phyloP scores from a whole-genome alignment of 1,140 invertebrate species.

The Cephus cinctus region DNA sequence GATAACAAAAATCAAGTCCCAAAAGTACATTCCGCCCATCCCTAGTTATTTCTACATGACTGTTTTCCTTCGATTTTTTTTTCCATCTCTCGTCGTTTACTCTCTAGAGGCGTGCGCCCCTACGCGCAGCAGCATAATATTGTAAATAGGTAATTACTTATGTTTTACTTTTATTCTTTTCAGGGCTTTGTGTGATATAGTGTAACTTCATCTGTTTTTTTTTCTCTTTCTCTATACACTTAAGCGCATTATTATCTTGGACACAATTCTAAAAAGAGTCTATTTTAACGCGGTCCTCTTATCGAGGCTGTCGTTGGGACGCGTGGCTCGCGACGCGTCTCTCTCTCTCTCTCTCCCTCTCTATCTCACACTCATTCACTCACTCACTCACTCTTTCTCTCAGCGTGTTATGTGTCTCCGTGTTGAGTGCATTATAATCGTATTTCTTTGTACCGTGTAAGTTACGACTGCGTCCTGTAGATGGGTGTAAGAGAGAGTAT shows the following conservation, averaged over 20 bases:
- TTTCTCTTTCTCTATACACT: constrained; percentile 45
- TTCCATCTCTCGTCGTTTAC: constrained; percentile 5
- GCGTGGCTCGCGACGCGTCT: too few species aligned
- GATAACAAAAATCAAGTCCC: too few species aligned
- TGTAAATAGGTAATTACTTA: constrained; percentile 43
- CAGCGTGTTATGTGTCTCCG: too few species aligned
- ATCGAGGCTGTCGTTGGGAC: too few species aligned
- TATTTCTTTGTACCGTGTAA: too few species aligned
- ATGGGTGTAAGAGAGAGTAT: too few species aligned
- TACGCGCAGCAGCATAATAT: constrained; percentile 46
- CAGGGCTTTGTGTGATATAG: constrained; percentile 36
- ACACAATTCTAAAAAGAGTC: constrained; percentile 45
- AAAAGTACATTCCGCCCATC: constrained; percentile 25
- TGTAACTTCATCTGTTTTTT: too few species aligned
- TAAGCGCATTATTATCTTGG: constrained; percentile 50
- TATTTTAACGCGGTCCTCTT: constrained; percentile 28
- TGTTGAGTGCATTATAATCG: too few species aligned
- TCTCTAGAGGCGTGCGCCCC: constrained; percentile 39
- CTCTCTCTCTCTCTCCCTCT: too few species aligned
- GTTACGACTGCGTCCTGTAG: too few species aligned
- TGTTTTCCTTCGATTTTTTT: constrained; percentile 7
- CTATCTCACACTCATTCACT: too few species aligned
- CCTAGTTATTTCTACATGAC: constrained; percentile 18
- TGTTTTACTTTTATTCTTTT: constrained; percentile 32
- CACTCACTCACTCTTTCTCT: too few species aligned